Evolutionary conservation across 2,888 invertebrate genomes (phyloP), one percentile per base, ranked within the genome.

Genomic region (Cordylochernes scorpioides): DNA sequence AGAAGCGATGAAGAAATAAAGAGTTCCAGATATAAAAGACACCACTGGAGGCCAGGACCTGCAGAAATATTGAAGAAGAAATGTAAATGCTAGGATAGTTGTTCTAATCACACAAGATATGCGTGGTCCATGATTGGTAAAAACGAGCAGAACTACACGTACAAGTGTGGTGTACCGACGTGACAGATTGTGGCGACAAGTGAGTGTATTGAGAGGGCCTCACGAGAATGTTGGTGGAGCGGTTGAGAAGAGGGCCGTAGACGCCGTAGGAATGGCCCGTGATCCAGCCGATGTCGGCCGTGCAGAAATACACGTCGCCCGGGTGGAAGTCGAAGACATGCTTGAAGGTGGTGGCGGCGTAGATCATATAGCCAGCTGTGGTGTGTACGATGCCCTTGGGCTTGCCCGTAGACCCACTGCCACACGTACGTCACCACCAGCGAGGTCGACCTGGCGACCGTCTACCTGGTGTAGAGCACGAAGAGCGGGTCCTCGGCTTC

Each of bases 301-400:
- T 88, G 51, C 88, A 86, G 75, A 80, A 88, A 43, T 51, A 56
- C 17, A 57, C 45, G 33, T 59, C 57, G 8, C 43, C 49, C 2
- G 49, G 46, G 9, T 59, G 55, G 34, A 54, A 55, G 43, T 94
- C 88, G 51, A 97, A 97, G 12, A 80, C 78, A 52, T 82, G 86
- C 54, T 86, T 86, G 55, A 86, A 86, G 0, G 88, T 84, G 2
- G 80, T 71, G 0, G 82, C 72, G 1, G 77, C 73, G 51, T 94
- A 94, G 32, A 88, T 49, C 59, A 97, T 63, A 58, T 91, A 97
- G 0, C 97, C 97, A 1, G 68, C 91, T 0, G 75, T 73, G 0
- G 88, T 82, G 54, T 97, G 97, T 17, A 91, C 55, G 4, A 97
- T 88, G 12, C 94, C 97, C 52, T 97, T 97, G 0, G 97, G 94